Percentiles rank a stretch among this genome's conserved stretches.
Evolutionary conservation across 2,113 vertebrate genomes (phyloP).

Genomic region (Pontoporia blainvillei): DNA sequence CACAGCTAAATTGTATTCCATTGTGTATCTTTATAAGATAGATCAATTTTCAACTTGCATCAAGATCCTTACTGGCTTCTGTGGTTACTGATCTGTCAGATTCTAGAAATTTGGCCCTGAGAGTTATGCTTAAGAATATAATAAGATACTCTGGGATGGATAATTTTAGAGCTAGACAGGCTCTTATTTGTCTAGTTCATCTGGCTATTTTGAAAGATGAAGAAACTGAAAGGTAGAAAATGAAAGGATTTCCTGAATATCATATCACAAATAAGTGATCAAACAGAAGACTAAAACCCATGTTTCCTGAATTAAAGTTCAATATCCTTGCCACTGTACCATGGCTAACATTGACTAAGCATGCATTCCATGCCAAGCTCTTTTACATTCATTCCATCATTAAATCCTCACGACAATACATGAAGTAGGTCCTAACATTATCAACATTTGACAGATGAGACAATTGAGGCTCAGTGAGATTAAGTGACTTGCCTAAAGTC

Average conservation of each 20-base stretch:
- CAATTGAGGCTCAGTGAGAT: not conserved
- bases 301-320: not conserved
- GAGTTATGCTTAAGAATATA: not conserved
- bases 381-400: not conserved
- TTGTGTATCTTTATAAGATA: not conserved
- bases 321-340: not conserved
- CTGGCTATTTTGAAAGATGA: not conserved
- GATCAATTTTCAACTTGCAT: not conserved
- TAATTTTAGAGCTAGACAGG: slow-evolving; percentile 8
- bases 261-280: not conserved
- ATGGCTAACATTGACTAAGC: slow-evolving; percentile 15
- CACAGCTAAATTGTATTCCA: not conserved
- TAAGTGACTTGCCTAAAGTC: slow-evolving; percentile 5
- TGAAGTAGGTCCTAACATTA: not conserved
- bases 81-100: not conserved
- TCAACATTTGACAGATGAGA: slow-evolving; percentile 17
- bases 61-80: not conserved
- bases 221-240: not conserved
- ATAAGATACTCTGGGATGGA: not conserved
- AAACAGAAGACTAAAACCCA: not conserved
- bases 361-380: not conserved
- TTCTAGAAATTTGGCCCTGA: slow-evolving; percentile 13
- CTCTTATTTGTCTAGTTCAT: not conserved
- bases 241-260: not conserved
- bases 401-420: not conserved